A percentile compares a stretch with the other conserved stretches of the same genome.
Conservation (phyloP, 1,140 invertebrate genomes). For the Rhyacophila brunnea region DNA sequence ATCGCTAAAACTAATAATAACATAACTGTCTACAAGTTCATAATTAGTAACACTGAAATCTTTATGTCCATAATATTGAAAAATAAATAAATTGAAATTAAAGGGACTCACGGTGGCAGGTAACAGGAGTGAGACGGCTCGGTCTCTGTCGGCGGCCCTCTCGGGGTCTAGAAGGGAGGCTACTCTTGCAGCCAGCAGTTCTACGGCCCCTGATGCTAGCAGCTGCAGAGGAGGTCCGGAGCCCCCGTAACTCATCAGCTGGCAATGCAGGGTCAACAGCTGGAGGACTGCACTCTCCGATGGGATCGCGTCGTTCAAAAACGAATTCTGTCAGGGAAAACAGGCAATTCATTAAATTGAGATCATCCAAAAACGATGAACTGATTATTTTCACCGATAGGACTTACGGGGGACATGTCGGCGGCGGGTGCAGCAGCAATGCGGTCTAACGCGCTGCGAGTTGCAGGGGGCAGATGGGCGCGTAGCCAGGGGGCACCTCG, state of each 20-base stretch:
- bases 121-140: constrained; percentile 44
- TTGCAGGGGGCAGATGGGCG: constrained; percentile 41
- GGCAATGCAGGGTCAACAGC: constrained; percentile 52
- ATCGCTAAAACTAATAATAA: too few relatives aligned
- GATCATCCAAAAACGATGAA: not conserved
- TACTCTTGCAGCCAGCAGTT: constrained; percentile 38
- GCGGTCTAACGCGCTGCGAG: constrained; percentile 38
- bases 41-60: too few relatives aligned
- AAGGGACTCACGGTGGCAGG: constrained; percentile 50
- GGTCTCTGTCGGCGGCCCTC: constrained; percentile 38
- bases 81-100: not conserved
- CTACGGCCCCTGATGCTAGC: constrained; percentile 47
- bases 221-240: constrained; percentile 45
- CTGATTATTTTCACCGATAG: too few relatives aligned
- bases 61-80: too few relatives aligned
- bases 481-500: constrained; percentile 41
- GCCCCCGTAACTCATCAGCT: constrained; percentile 43
- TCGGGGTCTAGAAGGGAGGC: constrained; percentile 17
- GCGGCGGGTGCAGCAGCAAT: constrained; percentile 14
- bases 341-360: not conserved
- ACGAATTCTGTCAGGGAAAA: constrained; percentile 60
- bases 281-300: constrained; percentile 76
- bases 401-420: constrained; percentile 11
- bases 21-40: too few relatives aligned
- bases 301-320: constrained; percentile 77